A percentile compares a stretch with the other conserved stretches of the same genome.
These are phyloP conservation scores for Bruchidius siliquastri DNA, from an alignment of 2,888 invertebrate genomes.

Conservation along the genomic window DNA sequence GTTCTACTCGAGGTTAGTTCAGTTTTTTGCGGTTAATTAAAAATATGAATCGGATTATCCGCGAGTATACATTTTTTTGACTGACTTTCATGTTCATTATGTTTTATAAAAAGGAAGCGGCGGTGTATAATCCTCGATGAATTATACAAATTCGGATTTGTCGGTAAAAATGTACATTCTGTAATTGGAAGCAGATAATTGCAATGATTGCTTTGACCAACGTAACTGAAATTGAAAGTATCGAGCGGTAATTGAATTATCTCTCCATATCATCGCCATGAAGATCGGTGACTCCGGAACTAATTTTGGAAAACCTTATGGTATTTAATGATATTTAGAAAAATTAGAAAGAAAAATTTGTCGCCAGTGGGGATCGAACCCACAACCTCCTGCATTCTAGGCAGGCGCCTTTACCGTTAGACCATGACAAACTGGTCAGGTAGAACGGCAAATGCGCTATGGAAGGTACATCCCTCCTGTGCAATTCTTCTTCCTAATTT, in stretches of 20 bases:
- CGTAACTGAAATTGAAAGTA: background rate
- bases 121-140: background rate
- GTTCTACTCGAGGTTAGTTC: background rate
- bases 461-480: no score
- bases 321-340: no score
- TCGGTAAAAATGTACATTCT: background rate
- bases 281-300: background rate
- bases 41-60: conserved; percentile 1
- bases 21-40: conserved; percentile 1
- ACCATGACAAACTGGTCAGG: no score
- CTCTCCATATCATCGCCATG: background rate
- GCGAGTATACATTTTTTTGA: background rate
- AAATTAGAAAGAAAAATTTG: no score
- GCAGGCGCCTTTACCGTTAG: no score
- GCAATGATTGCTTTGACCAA: background rate
- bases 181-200: background rate
- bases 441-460: no score
- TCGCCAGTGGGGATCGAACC: no score
- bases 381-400: no score
- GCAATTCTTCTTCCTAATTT: no score
- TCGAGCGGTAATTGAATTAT: background rate
- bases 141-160: background rate
- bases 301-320: background rate
- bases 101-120: background rate
- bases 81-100: background rate